Percentiles rank a stretch among this genome's conserved stretches.
phyloP scores from a whole-genome alignment of 1,140 invertebrate species.

The Drosophila nebulosa region DNA sequence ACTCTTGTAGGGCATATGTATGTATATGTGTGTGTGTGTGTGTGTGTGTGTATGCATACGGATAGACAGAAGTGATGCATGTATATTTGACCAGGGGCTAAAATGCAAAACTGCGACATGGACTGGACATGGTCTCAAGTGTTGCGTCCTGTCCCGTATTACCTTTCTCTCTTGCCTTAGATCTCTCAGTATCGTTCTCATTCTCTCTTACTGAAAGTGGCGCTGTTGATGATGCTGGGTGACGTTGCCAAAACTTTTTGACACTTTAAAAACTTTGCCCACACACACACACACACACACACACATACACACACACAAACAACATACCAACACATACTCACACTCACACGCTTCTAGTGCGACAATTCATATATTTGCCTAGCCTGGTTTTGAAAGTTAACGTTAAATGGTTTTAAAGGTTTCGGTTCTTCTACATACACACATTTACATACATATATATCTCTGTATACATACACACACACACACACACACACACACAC shows the following conservation, averaged over 20 bases:
- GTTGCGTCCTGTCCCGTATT: background rate
- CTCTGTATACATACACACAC: too few relatives aligned
- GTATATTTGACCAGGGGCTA: slow-evolving; percentile 27
- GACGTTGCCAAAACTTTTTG: slow-evolving; percentile 60
- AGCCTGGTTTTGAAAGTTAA: slow-evolving; percentile 52
- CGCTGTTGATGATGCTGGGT: slow-evolving; percentile 52
- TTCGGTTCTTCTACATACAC: slow-evolving; percentile 27
- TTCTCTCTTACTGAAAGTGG: slow-evolving; percentile 32
- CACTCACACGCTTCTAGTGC: background rate
- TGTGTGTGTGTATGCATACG: background rate
- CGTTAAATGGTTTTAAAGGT: slow-evolving; percentile 62
- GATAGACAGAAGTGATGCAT: background rate
- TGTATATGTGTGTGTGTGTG: background rate
- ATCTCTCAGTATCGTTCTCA: slow-evolving; percentile 3
- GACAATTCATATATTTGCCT: slow-evolving; percentile 8
- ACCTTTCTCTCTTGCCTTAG: background rate
- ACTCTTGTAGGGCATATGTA: background rate
- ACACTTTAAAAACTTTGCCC: slow-evolving; percentile 61
- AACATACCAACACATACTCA: background rate
- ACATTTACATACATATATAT: background rate
- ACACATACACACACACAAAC: background rate
- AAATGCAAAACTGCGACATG: slow-evolving; percentile 48
- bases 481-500: too few relatives aligned
- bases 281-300: slow-evolving; percentile 9
- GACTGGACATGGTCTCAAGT: slow-evolving; percentile 5